Evolutionary conservation across 1,140 invertebrate genomes (phyloP).

Genomic region (Apolygus lucorum): DNA sequence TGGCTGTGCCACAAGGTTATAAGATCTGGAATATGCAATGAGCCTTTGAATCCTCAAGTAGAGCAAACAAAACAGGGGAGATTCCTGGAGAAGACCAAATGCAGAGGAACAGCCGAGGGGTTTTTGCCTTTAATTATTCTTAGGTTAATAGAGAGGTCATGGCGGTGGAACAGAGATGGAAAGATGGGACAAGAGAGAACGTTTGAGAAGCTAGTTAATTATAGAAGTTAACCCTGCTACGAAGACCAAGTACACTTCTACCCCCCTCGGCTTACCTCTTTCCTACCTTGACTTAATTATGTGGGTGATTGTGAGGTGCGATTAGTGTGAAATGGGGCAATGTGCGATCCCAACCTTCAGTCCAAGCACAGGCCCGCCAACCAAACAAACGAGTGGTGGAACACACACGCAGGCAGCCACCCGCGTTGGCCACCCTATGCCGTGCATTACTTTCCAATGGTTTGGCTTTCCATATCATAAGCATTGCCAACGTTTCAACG

Average conservation of each 20-base stretch:
- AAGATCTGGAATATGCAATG: constrained; percentile 13
- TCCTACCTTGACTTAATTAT: constrained; percentile 17
- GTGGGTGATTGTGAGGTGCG: constrained; percentile 21
- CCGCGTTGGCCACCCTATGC: not conserved
- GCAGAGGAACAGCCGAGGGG: not conserved
- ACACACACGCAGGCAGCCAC: constrained; percentile 19
- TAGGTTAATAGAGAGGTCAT: constrained; percentile 14
- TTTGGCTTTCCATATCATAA: no score
- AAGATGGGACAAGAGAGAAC: not conserved
- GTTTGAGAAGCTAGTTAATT: constrained; percentile 15
- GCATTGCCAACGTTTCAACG: no score
- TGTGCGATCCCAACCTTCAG: constrained; percentile 18
- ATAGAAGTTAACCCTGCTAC: constrained; percentile 8
- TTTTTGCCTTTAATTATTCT: constrained; percentile 11
- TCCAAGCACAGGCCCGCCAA: not conserved
- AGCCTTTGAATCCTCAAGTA: constrained; percentile 6
- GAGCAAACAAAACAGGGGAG: not conserved
- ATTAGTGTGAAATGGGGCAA: constrained; percentile 24
- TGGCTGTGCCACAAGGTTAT: no score
- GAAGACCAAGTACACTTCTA: not conserved
- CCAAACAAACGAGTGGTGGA: constrained; percentile 22
- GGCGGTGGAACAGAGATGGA: not conserved
- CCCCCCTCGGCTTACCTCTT: not conserved
- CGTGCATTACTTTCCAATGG: no score
- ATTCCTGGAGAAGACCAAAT: not conserved